Base-by-base conservation (phyloP, 2,888 invertebrate genomes). In the Patella depressa region DNA sequence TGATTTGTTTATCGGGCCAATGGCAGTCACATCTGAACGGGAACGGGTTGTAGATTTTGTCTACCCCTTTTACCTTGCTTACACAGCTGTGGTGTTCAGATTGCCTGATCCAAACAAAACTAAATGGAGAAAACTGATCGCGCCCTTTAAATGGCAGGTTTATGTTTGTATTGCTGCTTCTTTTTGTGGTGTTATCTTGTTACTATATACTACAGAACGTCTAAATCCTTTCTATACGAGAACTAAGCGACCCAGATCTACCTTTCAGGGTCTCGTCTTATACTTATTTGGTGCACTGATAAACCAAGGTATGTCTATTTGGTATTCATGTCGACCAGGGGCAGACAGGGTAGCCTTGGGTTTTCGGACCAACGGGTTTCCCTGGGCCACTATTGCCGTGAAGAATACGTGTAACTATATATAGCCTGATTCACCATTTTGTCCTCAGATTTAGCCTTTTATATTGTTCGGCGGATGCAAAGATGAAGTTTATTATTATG, bases 21-120 rank as follows among this genome's bases (percentile, higher is more conserved):
- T 97, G 65, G 95, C 96, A 9, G 96, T 97, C 96, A 96, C 96
- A 3, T 95, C 96, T 0, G 96, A 97, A 83, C 93, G 96, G 59
- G 96, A 96, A 89, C 96, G 96, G 91, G 95, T 96, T 0, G 95
- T 97, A 1, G 97, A 97, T 90, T 97, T 96, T 87, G 95, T 97
- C 3, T 95, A 96, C 0, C 97, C 97, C 0, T 97, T 83, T 75
- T 83, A 77, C 78, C 82, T 81, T 53, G 87, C 86, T 74, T 82
- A 82, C 72, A 82, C 84, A 11, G 82, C 83, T 7, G 84, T 86
- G 3, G 69, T 88, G 14, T 78, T 86, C 73, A 84, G 80, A 75
- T 85, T 83, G 73, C 85, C 85, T 2, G 83, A 87, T 74, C 81
- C 84, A 0, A 74, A 78, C 12, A 72, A 76, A 14, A 73, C 45